Evolutionary conservation across 2,113 vertebrate genomes (phyloP).

Genomic region (Caloenas nicobarica): DNA sequence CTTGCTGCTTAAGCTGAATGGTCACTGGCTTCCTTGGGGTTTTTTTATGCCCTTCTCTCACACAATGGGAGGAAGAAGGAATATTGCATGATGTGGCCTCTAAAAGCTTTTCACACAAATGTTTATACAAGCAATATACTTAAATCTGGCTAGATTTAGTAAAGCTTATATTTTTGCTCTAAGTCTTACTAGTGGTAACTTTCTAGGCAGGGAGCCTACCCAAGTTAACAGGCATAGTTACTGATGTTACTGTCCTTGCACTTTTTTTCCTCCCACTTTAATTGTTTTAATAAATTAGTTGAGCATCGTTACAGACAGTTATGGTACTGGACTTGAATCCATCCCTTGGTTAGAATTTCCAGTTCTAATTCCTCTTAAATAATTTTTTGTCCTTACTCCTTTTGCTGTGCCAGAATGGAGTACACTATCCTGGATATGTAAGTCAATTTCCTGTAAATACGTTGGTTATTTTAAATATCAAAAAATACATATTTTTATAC

Average conservation of each 20-base stretch:
- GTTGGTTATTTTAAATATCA: background rate
- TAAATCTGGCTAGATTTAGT: background rate
- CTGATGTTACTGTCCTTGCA: background rate
- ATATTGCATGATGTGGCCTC: background rate
- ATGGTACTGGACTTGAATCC: background rate
- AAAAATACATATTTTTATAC: background rate
- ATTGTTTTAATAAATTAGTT: background rate
- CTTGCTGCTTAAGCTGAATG: background rate
- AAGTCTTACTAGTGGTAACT: background rate
- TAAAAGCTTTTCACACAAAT: background rate
- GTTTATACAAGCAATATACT: background rate
- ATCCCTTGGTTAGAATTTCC: background rate
- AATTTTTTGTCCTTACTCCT: constrained; percentile 66
- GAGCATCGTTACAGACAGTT: background rate
- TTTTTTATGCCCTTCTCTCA: background rate
- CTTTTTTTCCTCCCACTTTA: background rate
- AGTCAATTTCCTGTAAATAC: constrained; percentile 70
- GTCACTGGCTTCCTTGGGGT: background rate
- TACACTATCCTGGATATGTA: constrained; percentile 89
- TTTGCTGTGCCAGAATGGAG: constrained; percentile 84
- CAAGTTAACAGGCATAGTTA: background rate
- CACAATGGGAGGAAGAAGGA: background rate
- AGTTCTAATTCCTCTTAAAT: background rate
- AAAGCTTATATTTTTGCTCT: background rate
- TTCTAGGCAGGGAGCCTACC: background rate